phyloP scores from a whole-genome alignment of 2,113 vertebrate species.

The Hippolais icterina region DNA sequence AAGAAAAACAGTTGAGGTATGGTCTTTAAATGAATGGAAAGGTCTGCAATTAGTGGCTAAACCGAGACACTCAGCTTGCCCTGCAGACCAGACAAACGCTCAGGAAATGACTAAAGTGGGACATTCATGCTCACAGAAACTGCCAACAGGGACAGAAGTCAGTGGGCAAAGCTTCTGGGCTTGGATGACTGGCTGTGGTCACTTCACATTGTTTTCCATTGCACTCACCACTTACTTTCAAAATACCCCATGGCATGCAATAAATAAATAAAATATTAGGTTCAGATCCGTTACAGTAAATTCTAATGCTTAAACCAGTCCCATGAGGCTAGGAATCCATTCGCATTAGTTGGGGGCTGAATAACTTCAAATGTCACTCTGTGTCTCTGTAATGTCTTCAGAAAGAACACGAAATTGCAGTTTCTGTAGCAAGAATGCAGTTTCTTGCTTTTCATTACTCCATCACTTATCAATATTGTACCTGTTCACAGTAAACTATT shows the following conservation, averaged over 20 bases:
- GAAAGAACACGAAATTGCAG: background rate
- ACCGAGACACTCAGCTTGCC: background rate
- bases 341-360: background rate
- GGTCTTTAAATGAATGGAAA: background rate
- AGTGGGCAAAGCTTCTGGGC: background rate
- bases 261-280: background rate
- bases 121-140: background rate
- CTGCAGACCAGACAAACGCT: background rate
- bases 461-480: background rate
- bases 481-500: background rate
- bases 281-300: background rate
- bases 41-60: background rate
- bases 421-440: background rate
- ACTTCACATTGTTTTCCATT: background rate
- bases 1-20: background rate
- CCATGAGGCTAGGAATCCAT: background rate
- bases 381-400: background rate
- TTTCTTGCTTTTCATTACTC: background rate
- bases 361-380: background rate
- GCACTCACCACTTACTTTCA: background rate
- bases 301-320: background rate
- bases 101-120: constrained; percentile 25
- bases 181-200: background rate
- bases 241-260: background rate
- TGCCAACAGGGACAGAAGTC: background rate